Base-by-base conservation (phyloP, 2,113 vertebrate species). In the Arothron firmamentum region DNA sequence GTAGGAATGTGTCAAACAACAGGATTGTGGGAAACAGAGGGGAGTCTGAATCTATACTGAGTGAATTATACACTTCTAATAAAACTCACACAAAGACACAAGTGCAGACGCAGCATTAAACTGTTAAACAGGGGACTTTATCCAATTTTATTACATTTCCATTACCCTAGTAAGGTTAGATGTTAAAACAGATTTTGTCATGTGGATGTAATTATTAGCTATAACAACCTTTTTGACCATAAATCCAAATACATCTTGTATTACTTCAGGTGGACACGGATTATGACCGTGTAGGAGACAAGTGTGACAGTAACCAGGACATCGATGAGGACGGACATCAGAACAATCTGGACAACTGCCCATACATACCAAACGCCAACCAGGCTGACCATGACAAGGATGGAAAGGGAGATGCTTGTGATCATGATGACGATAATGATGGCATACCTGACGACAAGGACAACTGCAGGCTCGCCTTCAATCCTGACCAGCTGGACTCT, bases 281-380 rank as follows among this genome's bases (percentile, higher is more conserved):
- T 72, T 96, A 96, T 15, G 96, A 98, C 72, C 94, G 63, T 6
- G 95, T 99, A 38, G 97, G 97, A 61, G 97, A 99, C 65, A 90
- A 94, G 48, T 99, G 97, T 28, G 97, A 99, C 88, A 96, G 91
- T 79, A 99, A 99, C 80, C 94, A 99, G 82, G 96, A 99, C 72
- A 99, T 99, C n/a, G 97, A 99, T 68, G 97, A 99, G 78, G 97
- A 99, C 6, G 97, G 97, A 51, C 96, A 98, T 86, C 97, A 99
- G 87, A 99, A 99, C 90, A 99, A 99, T 66, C 88, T 99, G 79
- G 97, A 99, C 90, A 99, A 99, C 82, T 99, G 97, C 55, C 97
- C 97, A 3, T 99, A 99, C 49, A 94, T 99, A 70, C 92, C 97
- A 34, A 99, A 99, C 12, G 92, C 97, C 63, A 99, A 99, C 86